These are phyloP conservation scores for Chelonia mydas DNA, from an alignment of 2,797 vertebrate species.

Conservation along the genomic window DNA sequence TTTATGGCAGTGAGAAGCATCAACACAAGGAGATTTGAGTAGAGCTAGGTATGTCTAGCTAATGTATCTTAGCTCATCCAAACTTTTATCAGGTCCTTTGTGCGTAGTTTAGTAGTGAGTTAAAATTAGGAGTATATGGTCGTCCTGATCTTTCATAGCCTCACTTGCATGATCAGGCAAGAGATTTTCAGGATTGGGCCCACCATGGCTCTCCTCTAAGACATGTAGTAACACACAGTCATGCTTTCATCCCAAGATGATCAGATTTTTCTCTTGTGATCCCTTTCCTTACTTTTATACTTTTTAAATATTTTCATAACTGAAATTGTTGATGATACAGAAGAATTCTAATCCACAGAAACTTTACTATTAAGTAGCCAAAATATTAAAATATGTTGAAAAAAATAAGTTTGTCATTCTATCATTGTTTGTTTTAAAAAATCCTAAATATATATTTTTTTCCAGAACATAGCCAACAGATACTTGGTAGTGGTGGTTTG, in stretches of 20 bases:
- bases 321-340: neutral
- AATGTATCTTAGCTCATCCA: accelerated
- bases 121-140: neutral
- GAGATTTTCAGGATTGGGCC: neutral
- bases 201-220: neutral
- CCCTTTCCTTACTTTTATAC: neutral
- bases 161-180: neutral
- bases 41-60: accelerated
- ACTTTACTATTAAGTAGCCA: neutral
- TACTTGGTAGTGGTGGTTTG: neutral
- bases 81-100: neutral
- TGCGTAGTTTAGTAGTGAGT: neutral
- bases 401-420: neutral
- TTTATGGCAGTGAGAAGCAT: accelerated
- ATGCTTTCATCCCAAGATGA: neutral
- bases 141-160: neutral
- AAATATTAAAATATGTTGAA: neutral
- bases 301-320: neutral
- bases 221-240: neutral
- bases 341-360: neutral
- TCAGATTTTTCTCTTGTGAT: neutral
- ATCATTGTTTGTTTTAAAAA: neutral
- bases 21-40: neutral
- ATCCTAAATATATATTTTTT: too few species aligned
- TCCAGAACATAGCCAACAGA: neutral